Evolutionary conservation across 2,888 invertebrate species (phyloP).

Genomic region (Phoronis australis): DNA sequence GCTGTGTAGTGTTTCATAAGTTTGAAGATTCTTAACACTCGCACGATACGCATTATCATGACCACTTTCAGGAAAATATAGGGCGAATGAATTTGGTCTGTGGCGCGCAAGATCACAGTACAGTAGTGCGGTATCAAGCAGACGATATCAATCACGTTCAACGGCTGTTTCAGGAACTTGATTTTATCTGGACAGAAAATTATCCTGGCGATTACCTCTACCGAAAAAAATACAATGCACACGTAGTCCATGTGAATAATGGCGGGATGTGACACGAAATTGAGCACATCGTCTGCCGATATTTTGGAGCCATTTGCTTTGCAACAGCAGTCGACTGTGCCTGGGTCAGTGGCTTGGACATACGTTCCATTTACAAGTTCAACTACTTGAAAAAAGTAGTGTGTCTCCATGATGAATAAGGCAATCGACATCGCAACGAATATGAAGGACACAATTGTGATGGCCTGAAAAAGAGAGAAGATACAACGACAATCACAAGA

Average conservation of each 20-base stretch:
- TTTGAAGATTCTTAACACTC: constrained; percentile 48
- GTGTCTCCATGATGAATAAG: constrained; percentile 46
- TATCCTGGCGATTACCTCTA: constrained; percentile 34
- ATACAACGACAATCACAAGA: no score
- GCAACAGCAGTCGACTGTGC: neutral
- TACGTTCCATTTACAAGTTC: neutral
- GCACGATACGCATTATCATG: constrained; percentile 38
- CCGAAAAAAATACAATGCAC: constrained; percentile 38
- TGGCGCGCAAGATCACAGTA: constrained; percentile 35
- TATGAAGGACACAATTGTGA: constrained; percentile 45
- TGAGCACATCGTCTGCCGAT: no score
- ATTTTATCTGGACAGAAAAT: constrained; percentile 33
- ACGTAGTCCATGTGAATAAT: constrained; percentile 40
- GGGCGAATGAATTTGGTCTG: constrained; percentile 22
- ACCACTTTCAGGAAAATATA: constrained; percentile 32
- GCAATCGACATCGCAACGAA: constrained; percentile 45
- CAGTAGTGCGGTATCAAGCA: constrained; percentile 44
- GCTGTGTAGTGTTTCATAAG: constrained; percentile 53
- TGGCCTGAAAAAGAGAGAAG: no score
- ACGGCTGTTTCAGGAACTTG: constrained; percentile 30
- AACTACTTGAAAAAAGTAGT: constrained; percentile 38
- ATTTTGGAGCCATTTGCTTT: no score
- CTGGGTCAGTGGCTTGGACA: neutral
- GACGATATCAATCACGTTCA: constrained; percentile 46
- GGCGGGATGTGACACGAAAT: constrained; percentile 29